Conservation (phyloP, 2,888 invertebrate species). For the Aporophyla lueneburgensis region DNA sequence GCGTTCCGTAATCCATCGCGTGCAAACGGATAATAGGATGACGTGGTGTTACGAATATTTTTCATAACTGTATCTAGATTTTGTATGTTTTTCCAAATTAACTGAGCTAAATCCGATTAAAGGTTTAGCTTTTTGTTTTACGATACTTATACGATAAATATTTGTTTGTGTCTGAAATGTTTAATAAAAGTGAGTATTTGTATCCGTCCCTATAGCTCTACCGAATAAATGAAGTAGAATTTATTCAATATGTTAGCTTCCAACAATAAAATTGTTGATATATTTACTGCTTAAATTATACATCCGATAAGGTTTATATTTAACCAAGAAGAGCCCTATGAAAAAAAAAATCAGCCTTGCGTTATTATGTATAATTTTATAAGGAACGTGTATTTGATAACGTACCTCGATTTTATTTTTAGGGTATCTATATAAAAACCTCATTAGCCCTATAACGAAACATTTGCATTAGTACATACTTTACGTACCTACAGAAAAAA, state of each 20-base stretch:
- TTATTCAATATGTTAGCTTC: not conserved
- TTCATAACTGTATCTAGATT: constrained; percentile 9
- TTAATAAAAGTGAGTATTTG: not conserved
- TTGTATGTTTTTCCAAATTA: constrained; percentile 5
- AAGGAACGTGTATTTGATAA: not conserved
- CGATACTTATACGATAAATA: too few species aligned
- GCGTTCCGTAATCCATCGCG: constrained; percentile 35
- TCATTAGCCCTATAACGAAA: constrained; percentile 13
- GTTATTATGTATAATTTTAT: not conserved
- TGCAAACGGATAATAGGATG: constrained; percentile 38
- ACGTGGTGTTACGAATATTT: constrained; percentile 24
- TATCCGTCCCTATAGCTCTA: not conserved
- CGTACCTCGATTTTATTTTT: not conserved
- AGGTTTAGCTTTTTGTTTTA: not conserved
- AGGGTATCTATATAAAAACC: constrained; percentile 17
- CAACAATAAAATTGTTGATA: not conserved
- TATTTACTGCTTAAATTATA: not conserved
- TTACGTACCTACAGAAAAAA: constrained; percentile 23
- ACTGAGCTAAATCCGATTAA: constrained; percentile 2
- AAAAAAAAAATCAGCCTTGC: not conserved
- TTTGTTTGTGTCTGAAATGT: not conserved
- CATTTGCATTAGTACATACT: not conserved
- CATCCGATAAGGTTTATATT: not conserved
- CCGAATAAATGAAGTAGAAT: not conserved
- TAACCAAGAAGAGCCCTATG: too few species aligned